Evolutionary conservation across 2,797 vertebrate species (phyloP).

Genomic region (Coranthus polyacanthus): DNA sequence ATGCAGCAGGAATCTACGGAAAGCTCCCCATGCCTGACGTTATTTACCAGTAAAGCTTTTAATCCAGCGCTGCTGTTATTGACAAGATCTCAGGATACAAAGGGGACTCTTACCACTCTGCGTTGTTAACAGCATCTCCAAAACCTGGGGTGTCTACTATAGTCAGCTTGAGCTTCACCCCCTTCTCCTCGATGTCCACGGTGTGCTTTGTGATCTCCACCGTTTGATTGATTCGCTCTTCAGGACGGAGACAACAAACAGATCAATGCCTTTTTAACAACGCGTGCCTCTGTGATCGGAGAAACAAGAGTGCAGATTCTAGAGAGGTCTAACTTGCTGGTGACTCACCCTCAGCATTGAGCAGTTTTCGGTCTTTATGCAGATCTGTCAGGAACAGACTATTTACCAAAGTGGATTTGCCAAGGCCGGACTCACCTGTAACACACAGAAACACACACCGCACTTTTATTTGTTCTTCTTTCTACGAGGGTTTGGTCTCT

Average conservation of each 20-base stretch:
- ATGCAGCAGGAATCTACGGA: not conserved
- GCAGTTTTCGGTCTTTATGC: slow-evolving; percentile 92
- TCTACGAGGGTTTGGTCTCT: no score
- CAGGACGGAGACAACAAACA: not conserved
- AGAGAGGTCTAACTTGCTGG: not conserved
- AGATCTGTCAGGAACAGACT: slow-evolving; percentile 96
- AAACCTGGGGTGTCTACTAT: slow-evolving; percentile 96
- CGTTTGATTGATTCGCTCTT: slow-evolving; percentile 94
- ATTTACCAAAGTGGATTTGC: slow-evolving; percentile 97
- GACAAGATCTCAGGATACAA: no score
- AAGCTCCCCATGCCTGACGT: not conserved
- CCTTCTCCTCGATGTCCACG: slow-evolving; percentile 97
- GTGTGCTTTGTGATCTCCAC: slow-evolving; percentile 96
- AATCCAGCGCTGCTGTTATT: not conserved
- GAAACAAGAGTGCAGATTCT: no score
- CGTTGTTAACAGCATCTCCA: slow-evolving; percentile 95
- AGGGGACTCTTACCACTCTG: slow-evolving; percentile 87
- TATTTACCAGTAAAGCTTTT: not conserved
- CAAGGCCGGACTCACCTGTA: slow-evolving; percentile 89
- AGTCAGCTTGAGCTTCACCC: slow-evolving; percentile 94
- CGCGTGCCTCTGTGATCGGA: not conserved
- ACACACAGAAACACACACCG: slow-evolving; percentile 29
- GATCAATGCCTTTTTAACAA: not conserved
- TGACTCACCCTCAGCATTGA: slow-evolving; percentile 92
- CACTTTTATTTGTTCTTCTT: no score